Conservation (phyloP, 2,797 vertebrate genomes). For the Rhinogobio ventralis region DNA sequence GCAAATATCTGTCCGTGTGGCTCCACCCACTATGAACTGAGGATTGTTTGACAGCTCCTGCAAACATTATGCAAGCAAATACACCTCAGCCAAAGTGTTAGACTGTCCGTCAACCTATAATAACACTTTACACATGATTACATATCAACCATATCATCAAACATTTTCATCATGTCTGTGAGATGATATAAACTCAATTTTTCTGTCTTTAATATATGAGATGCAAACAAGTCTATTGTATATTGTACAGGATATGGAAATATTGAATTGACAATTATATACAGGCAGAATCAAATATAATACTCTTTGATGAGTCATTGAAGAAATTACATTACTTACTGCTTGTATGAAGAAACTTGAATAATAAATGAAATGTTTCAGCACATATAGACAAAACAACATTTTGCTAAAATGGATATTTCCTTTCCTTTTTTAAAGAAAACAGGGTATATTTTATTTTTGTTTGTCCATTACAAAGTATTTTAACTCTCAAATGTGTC, state of each 20-base stretch:
- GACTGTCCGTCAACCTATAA: neutral
- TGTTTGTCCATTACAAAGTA: neutral
- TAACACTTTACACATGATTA: neutral
- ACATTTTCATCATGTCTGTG: neutral
- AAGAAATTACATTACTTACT: neutral
- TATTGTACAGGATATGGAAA: neutral
- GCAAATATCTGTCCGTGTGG: conserved; percentile 89
- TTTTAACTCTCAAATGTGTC: neutral
- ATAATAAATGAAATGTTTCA: neutral
- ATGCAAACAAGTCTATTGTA: neutral
- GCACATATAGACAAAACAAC: neutral
- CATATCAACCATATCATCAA: neutral
- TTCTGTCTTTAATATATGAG: neutral
- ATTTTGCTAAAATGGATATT: too few species aligned
- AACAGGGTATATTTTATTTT: neutral
- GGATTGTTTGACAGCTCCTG: conserved; percentile 84
- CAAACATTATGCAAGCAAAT: conserved; percentile 27
- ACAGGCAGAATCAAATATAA: neutral
- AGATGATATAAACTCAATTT: neutral
- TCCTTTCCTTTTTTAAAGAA: neutral
- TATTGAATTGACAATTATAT: neutral
- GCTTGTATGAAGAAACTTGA: neutral
- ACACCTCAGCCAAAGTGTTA: neutral
- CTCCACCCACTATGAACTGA: conserved; percentile 83
- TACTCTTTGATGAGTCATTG: neutral